Evolutionary conservation across 2,113 vertebrate genomes (phyloP).

Genomic region (Cynopterus brachyotis): DNA sequence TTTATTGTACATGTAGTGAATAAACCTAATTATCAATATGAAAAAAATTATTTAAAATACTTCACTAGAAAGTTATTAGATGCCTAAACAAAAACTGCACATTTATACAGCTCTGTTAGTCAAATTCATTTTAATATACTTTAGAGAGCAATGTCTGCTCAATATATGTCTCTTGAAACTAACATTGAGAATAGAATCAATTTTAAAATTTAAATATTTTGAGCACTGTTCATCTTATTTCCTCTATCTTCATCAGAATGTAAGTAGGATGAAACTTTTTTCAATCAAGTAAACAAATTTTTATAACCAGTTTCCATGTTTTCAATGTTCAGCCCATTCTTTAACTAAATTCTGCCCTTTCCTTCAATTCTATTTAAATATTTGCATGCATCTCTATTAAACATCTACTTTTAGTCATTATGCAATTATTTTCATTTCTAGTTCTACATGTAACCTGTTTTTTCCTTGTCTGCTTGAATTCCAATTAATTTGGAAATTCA

Average conservation of each 20-base stretch:
- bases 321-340: not conserved
- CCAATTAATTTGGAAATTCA: constrained; percentile 43
- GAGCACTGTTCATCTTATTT: not conserved
- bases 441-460: not conserved
- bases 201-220: constrained; percentile 2
- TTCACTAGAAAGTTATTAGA: not conserved
- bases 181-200: not conserved
- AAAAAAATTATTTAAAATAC: not conserved
- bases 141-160: not conserved
- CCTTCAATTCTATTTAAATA: not conserved
- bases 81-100: not conserved
- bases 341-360: not conserved
- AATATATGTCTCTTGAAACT: not conserved
- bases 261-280: not conserved
- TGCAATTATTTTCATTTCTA: not conserved
- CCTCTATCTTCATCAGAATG: not conserved
- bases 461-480: not conserved
- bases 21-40: not conserved
- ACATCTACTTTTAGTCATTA: not conserved
- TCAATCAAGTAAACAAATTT: not conserved
- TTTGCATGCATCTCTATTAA: not conserved
- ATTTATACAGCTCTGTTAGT: not conserved
- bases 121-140: not conserved
- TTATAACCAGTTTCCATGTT: not conserved
- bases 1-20: not conserved